Evolutionary conservation across 2,113 vertebrate species (phyloP).

Genomic region (Tamias sibiricus): DNA sequence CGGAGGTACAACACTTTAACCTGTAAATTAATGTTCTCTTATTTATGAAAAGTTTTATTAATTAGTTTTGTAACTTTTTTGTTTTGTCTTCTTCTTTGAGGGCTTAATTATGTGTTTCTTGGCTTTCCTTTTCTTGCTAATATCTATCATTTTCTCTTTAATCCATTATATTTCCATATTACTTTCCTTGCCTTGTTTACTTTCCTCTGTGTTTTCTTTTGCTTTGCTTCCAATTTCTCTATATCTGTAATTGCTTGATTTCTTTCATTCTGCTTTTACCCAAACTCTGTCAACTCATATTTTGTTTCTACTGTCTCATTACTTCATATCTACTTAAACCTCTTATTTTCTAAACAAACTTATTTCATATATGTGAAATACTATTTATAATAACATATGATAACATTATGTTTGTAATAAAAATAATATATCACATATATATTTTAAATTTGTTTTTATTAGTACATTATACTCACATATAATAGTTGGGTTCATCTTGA

Average conservation of each 20-base stretch:
- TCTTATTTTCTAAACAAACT: background rate
- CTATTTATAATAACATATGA: no score
- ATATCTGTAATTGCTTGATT: background rate
- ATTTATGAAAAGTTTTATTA: background rate
- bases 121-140: background rate
- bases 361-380: background rate
- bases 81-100: background rate
- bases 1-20: background rate
- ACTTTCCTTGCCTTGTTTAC: background rate
- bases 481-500: background rate
- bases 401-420: no score
- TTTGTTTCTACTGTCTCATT: background rate
- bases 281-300: background rate
- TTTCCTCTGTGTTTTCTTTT: background rate
- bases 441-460: no score
- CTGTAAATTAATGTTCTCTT: background rate
- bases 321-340: background rate
- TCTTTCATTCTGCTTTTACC: background rate
- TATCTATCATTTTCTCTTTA: background rate
- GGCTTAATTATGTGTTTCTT: background rate
- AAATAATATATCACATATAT: no score
- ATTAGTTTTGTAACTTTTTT: background rate
- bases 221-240: background rate
- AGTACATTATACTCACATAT: no score
- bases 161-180: background rate